Percentiles rank a stretch among this genome's conserved stretches.
phyloP scores from a whole-genome alignment of 2,113 vertebrate species.

The Macquaria australasica region DNA sequence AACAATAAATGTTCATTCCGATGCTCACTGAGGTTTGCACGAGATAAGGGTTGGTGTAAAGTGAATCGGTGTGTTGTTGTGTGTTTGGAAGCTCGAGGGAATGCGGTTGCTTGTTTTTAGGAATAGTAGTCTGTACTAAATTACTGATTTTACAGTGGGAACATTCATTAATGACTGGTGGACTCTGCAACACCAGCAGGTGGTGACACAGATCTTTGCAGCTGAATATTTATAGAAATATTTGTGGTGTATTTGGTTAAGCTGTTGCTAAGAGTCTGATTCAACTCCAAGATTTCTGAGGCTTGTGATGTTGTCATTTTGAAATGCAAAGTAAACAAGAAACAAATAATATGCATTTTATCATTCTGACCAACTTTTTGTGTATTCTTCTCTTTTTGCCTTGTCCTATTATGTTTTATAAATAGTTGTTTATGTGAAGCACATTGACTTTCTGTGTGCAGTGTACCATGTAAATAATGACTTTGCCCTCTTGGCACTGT shows the following conservation, averaged over 20 bases:
- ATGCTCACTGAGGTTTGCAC: not conserved
- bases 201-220: not conserved
- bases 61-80: not conserved
- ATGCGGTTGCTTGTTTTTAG: not conserved
- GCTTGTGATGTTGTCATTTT: not conserved
- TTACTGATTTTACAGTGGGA: not conserved
- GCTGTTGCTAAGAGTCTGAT: not conserved
- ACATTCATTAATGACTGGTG: not conserved
- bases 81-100: not conserved
- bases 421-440: not conserved
- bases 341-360: not conserved
- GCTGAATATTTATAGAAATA: not conserved
- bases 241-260: not conserved
- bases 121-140: not conserved
- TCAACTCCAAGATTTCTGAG: not conserved
- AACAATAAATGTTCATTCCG: constrained; percentile 22
- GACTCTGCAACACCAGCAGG: not conserved
- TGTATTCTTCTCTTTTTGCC: not conserved
- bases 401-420: not conserved
- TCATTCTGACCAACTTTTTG: not conserved
- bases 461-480: not conserved
- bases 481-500: not conserved
- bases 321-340: not conserved
- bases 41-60: not conserved
- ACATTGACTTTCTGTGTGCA: not conserved